Evolutionary conservation across 2,888 invertebrate genomes (phyloP).

Genomic region (Dryocosmus kuriphilus): DNA sequence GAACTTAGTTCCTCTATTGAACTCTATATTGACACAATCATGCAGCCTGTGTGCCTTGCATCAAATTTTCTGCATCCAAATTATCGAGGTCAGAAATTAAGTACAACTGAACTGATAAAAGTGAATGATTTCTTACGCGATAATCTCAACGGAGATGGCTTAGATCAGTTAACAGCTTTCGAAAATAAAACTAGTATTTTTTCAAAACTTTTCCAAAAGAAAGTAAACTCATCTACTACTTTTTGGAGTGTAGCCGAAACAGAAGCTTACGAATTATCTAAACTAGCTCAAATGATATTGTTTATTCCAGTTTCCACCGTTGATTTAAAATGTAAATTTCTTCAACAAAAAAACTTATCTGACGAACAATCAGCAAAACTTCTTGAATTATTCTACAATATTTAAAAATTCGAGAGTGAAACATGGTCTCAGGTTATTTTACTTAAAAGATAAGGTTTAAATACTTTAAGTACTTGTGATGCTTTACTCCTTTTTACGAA

Average conservation of each 20-base stretch:
- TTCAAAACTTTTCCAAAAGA: neutral
- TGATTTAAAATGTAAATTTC: too few species aligned
- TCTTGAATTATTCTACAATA: neutral
- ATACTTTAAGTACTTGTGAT: neutral
- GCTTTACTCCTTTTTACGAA: too few species aligned
- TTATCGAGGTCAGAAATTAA: too few species aligned
- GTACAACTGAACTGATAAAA: too few species aligned
- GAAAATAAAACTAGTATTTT: slow-evolving; percentile 5
- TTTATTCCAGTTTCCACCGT: too few species aligned
- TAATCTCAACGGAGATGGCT: neutral
- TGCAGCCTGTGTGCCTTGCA: neutral
- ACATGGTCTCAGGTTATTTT: neutral
- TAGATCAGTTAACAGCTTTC: neutral
- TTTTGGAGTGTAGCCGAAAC: neutral
- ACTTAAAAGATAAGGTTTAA: neutral
- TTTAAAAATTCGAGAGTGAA: slow-evolving; percentile 7
- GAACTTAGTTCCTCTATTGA: too few species aligned
- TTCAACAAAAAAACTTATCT: neutral
- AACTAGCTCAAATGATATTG: too few species aligned
- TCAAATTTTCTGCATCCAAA: slow-evolving; percentile 2
- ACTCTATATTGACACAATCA: neutral
- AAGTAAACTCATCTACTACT: neutral
- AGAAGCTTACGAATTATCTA: neutral
- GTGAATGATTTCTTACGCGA: neutral
- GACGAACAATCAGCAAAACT: neutral